Percentiles rank a stretch among this genome's conserved stretches.
phyloP scores from a whole-genome alignment of 2,113 vertebrate genomes.

The Procavia capensis region DNA sequence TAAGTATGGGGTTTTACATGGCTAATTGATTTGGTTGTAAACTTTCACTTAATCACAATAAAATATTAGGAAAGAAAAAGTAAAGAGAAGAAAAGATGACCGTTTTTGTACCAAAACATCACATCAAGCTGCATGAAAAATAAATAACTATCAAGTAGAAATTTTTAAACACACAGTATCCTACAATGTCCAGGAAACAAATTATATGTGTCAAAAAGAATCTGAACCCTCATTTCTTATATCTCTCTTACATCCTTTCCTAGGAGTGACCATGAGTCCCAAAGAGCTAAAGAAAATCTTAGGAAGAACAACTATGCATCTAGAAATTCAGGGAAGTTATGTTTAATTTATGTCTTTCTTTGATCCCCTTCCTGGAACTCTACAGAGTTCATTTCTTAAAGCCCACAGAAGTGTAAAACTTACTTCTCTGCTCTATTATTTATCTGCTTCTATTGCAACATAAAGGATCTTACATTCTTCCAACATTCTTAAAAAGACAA shows the following conservation, averaged over 20 bases:
- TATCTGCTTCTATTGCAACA: conserved; percentile 20
- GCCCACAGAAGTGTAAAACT: neutral
- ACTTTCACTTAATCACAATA: too few species aligned
- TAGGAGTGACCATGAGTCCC: neutral
- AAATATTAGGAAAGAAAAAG: too few species aligned
- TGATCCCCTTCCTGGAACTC: neutral
- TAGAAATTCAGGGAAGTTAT: neutral
- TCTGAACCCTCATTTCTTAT: neutral
- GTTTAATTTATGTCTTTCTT: neutral
- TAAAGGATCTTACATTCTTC: neutral
- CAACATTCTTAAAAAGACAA: neutral
- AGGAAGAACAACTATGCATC: conserved; percentile 7
- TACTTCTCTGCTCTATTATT: neutral
- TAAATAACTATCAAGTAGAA: conserved; percentile 50
- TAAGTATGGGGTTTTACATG: too few species aligned
- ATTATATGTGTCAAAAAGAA: neutral
- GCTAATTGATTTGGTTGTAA: too few species aligned
- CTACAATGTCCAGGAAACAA: conserved; percentile 44
- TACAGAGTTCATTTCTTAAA: conserved; percentile 14
- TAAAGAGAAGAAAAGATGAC: too few species aligned
- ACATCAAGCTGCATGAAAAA: neutral
- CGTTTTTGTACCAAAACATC: neutral
- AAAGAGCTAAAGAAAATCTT: conserved; percentile 13
- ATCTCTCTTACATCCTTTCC: neutral
- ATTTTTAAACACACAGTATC: neutral